Base-by-base conservation (phyloP, 2,797 vertebrate genomes). In the Stomatorhinus walkeri region DNA sequence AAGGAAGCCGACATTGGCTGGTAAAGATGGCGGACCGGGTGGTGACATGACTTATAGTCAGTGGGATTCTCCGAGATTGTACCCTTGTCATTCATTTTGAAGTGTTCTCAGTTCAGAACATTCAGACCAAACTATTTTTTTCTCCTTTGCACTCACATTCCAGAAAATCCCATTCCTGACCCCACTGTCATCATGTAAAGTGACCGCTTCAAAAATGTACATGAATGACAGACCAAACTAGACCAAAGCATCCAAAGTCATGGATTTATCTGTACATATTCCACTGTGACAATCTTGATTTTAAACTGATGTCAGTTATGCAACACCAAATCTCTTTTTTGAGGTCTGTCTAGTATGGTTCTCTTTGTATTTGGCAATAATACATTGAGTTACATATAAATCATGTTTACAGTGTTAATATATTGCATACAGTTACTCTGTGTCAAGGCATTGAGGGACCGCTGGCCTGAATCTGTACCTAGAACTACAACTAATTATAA, bases 11-110 rank as follows among this genome's bases (percentile, higher is more conserved):
- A 10, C 93, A 87, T 90, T 93, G 90, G 93, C 92, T 92, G 94
- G 90, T 91, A 94, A 94, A 95, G 93, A 94, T 93, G 92, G 93
- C 92, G 93, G 93, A 79, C 36, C 19, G 48, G 2, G 91, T 22
- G 91, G 90, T 94, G 93, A 94, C 91, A 92, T 94, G 93, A 95
- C 91, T 94, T 94, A 94, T 91, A 92, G 93, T 92, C 92, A 90
- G 90, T 91, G 93, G 94, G 94, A 94, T 94, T 94, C 93, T 91
- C 92, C 93, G 90, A 92, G 92, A 94, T 93, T 92, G 90, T 90
- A 92, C 89, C 90, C 89, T 92, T 94, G 93, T 91, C 93, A 93
- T 94, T 96, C 90, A 93, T 95, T 94, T 93, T 92, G 94, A 93
- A 91, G 92, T 90, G 92, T 88, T 93, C 93, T 94, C 94, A 91